Evolutionary conservation across 2,113 vertebrate genomes (phyloP).

Genomic region (Gobiocypris rarus): DNA sequence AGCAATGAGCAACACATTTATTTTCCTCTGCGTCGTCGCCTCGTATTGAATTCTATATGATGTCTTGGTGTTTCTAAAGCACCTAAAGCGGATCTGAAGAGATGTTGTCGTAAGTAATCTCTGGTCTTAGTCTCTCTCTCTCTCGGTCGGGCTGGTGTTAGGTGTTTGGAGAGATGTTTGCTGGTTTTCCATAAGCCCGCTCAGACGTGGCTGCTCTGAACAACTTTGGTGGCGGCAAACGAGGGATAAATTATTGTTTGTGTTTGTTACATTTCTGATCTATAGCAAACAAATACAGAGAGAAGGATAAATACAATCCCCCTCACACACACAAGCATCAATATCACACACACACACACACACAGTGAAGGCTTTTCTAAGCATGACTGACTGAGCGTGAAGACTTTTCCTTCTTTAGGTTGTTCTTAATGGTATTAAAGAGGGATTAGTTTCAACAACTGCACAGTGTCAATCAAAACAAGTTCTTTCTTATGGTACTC

Average conservation of each 20-base stretch:
- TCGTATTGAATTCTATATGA: neutral
- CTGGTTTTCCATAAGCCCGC: neutral
- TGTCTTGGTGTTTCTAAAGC: neutral
- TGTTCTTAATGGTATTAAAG: constrained; percentile 27
- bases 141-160: neutral
- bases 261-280: constrained; percentile 14
- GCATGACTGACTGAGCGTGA: constrained; percentile 20
- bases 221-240: constrained; percentile 47
- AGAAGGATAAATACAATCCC: neutral
- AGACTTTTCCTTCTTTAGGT: constrained; percentile 30
- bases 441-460: constrained; percentile 48
- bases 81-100: neutral
- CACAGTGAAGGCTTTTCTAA: constrained; percentile 24
- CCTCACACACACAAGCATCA: neutral
- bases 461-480: constrained; percentile 32
- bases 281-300: constrained; percentile 9
- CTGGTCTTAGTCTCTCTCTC: neutral
- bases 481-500: neutral
- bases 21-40: neutral
- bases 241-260: constrained; percentile 27
- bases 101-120: constrained; percentile 19
- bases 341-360: constrained; percentile 22
- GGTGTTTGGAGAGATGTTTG: constrained; percentile 24
- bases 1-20: neutral
- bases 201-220: neutral